phyloP scores from a whole-genome alignment of 2,797 vertebrate species.

The Lindbergichthys nudifrons region DNA sequence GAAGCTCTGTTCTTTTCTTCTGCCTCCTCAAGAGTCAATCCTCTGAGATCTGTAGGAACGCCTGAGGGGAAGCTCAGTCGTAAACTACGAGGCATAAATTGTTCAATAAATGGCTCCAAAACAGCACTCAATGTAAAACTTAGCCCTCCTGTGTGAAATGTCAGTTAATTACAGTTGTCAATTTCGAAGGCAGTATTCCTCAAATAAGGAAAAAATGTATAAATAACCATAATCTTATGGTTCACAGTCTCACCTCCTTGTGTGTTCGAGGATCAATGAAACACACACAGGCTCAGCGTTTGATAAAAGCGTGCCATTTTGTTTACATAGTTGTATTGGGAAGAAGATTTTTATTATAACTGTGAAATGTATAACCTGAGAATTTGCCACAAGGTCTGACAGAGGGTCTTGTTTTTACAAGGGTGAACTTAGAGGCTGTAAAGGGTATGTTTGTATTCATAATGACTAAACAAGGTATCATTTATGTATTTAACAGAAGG shows the following conservation, averaged over 20 bases:
- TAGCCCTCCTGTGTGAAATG: conserved; percentile 36
- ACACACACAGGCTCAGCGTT: conserved; percentile 33
- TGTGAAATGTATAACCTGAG: too few species aligned
- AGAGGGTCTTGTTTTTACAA: conserved; percentile 2
- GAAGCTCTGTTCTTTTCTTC: conserved; percentile 54
- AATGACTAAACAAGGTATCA: neutral
- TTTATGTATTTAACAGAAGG: neutral
- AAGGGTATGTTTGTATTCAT: conserved; percentile 3
- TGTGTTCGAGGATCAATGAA: conserved; percentile 55
- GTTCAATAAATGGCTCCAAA: conserved; percentile 57
- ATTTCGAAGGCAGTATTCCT: conserved; percentile 26
- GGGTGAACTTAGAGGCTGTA: neutral
- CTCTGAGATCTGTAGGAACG: conserved; percentile 46
- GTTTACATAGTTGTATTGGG: conserved; percentile 53
- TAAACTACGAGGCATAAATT: conserved; percentile 62
- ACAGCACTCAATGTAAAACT: conserved; percentile 33
- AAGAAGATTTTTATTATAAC: conserved; percentile 41
- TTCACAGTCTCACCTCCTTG: conserved; percentile 14
- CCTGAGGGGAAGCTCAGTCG: conserved; percentile 48
- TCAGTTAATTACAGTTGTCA: conserved; percentile 44
- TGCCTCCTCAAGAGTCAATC: conserved; percentile 49
- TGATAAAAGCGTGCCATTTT: conserved; percentile 20
- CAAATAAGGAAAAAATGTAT: conserved; percentile 26
- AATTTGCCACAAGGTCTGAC: conserved; percentile 1
- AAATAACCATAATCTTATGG: conserved; percentile 16